Evolutionary conservation across 2,888 invertebrate species (phyloP).

Genomic region (Hemicrepidius hirtus): DNA sequence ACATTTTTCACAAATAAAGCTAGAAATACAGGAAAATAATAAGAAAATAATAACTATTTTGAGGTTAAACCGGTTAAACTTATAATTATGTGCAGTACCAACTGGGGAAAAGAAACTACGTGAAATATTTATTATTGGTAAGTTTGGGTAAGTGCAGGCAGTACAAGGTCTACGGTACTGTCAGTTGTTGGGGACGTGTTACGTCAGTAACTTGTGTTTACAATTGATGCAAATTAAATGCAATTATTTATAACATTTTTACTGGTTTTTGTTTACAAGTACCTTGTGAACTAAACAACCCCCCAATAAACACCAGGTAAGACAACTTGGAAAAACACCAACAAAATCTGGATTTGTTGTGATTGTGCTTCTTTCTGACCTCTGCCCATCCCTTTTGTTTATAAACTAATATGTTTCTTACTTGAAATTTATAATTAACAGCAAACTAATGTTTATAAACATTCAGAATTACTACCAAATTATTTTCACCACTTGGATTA

Average conservation of each 20-base stretch:
- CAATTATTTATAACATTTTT: slow-evolving; percentile 20
- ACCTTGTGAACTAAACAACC: background rate
- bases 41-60: too few species aligned
- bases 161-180: slow-evolving; percentile 1
- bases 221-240: slow-evolving; percentile 34
- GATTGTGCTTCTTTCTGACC: slow-evolving; percentile 35
- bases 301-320: slow-evolving; percentile 1
- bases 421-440: slow-evolving; percentile 11
- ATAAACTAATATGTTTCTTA: slow-evolving; percentile 40
- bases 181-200: slow-evolving; percentile 42
- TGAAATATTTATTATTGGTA: too few species aligned
- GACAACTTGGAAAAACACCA: background rate
- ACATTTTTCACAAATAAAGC: too few species aligned
- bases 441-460: background rate
- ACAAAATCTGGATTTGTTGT: slow-evolving; percentile 5
- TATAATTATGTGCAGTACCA: too few species aligned
- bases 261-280: background rate
- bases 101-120: too few species aligned
- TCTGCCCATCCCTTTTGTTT: slow-evolving; percentile 57
- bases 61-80: too few species aligned
- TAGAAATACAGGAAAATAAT: too few species aligned
- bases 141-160: too few species aligned
- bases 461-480: background rate
- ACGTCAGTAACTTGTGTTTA: slow-evolving; percentile 50
- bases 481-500: background rate